A percentile compares a stretch with the other conserved stretches of the same genome.
phyloP scores from a whole-genome alignment of 2,888 invertebrate species.

The Allolobophora icterica region DNA sequence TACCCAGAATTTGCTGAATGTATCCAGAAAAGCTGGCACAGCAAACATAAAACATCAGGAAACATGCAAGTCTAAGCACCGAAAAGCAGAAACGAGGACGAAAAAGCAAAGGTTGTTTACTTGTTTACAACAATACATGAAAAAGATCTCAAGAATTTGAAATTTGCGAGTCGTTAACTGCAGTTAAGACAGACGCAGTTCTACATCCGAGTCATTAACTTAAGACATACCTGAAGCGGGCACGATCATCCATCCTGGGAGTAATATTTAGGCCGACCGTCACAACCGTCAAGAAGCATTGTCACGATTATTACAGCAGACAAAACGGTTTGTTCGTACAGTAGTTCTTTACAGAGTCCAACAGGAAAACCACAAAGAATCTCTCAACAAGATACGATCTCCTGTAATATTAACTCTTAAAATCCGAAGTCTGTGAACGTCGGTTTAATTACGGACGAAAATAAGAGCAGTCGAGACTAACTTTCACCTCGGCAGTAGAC shows the following conservation, averaged over 20 bases:
- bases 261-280: not conserved
- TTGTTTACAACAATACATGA: not conserved
- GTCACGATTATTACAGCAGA: not conserved
- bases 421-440: not conserved
- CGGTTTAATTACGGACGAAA: not conserved
- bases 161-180: not conserved
- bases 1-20: no score
- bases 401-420: not conserved
- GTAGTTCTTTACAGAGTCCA: not conserved
- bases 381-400: not conserved
- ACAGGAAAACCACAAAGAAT: not conserved
- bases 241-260: slow-evolving; percentile 9
- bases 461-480: not conserved
- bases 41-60: not conserved
- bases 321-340: not conserved
- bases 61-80: not conserved
- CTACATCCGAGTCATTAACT: not conserved
- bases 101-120: not conserved
- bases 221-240: not conserved
- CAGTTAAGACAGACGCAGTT: not conserved
- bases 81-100: not conserved
- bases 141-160: not conserved
- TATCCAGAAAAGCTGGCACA: not conserved
- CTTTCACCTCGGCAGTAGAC: not conserved
- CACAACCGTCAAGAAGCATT: no score